phyloP scores from a whole-genome alignment of 2,888 invertebrate genomes.

The Drosophila nr. medialis region DNA sequence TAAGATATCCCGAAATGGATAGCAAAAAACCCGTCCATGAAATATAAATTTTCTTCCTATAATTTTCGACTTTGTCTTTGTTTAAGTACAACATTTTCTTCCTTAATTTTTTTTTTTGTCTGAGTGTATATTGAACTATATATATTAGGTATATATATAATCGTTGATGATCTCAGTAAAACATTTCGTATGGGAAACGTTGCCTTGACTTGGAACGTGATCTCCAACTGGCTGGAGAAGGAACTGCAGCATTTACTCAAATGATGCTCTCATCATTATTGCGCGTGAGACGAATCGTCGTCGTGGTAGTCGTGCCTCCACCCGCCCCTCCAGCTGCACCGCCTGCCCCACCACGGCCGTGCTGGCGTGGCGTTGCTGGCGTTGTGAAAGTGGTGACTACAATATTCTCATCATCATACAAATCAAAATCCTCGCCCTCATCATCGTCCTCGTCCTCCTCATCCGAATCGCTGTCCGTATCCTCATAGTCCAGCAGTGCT shows the following conservation, averaged over 20 bases:
- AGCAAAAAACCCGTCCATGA: neutral
- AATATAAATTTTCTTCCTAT: neutral
- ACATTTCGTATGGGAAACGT: conserved; percentile 78
- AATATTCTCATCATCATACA: conserved; percentile 84
- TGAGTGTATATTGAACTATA: conserved; percentile 22
- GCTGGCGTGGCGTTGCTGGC: conserved; percentile 54
- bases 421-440: conserved; percentile 84
- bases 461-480: conserved; percentile 83
- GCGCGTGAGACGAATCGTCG: conserved; percentile 77
- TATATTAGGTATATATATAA: conserved; percentile 19
- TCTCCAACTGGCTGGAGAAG: conserved; percentile 20
- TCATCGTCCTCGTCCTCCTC: conserved; percentile 82
- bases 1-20: neutral
- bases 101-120: neutral
- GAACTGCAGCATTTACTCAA: conserved; percentile 71
- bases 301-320: conserved; percentile 49
- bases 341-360: conserved; percentile 41
- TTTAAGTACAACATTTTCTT: neutral
- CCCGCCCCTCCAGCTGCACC: conserved; percentile 12
- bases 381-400: conserved; percentile 82
- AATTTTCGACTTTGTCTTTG: neutral
- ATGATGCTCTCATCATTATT: conserved; percentile 84
- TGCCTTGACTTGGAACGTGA: conserved; percentile 15
- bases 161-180: conserved; percentile 66
- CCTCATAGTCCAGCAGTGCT: conserved; percentile 86